Percentiles rank a stretch among this genome's conserved stretches.
Evolutionary conservation across 2,113 vertebrate genomes (phyloP).

Genomic region (Gadus macrocephalus): DNA sequence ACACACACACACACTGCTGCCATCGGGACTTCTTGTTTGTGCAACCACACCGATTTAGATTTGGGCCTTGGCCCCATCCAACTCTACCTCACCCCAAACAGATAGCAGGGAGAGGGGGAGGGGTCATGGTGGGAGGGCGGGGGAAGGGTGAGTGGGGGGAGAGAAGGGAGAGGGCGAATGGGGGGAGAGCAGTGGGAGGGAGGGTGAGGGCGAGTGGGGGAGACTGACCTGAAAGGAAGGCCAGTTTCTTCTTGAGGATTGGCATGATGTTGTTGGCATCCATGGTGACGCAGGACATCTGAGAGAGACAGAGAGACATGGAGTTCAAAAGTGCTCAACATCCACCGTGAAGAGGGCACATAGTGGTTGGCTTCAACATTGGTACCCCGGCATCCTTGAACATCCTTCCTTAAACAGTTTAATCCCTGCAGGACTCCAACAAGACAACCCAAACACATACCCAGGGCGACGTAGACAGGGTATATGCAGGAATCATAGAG

Average conservation of each 20-base stretch:
- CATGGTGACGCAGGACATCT: constrained; percentile 72
- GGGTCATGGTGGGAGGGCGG: constrained; percentile 77
- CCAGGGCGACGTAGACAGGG: too few species aligned
- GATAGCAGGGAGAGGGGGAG: neutral
- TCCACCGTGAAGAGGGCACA: too few species aligned
- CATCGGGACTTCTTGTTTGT: too few species aligned
- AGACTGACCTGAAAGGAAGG: constrained; percentile 91
- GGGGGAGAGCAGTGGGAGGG: constrained; percentile 87
- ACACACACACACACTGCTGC: neutral
- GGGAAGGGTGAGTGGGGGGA: neutral
- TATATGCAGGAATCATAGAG: too few species aligned
- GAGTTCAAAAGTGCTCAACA: neutral
- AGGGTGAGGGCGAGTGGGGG: neutral
- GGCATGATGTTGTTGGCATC: constrained; percentile 90
- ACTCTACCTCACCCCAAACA: too few species aligned
- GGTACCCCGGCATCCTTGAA: too few species aligned
- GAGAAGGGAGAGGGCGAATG: constrained; percentile 66
- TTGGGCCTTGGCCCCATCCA: too few species aligned
- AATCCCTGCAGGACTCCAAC: too few species aligned
- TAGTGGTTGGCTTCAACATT: too few species aligned
- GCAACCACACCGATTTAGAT: too few species aligned
- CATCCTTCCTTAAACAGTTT: too few species aligned
- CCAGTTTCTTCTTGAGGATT: constrained; percentile 93
- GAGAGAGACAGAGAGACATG: constrained; percentile 1
- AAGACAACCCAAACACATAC: too few species aligned